A percentile compares a stretch with the other conserved stretches of the same genome.
These are phyloP conservation scores for Salvator merianae DNA, from an alignment of 2,113 vertebrate genomes.

Conservation along the genomic window DNA sequence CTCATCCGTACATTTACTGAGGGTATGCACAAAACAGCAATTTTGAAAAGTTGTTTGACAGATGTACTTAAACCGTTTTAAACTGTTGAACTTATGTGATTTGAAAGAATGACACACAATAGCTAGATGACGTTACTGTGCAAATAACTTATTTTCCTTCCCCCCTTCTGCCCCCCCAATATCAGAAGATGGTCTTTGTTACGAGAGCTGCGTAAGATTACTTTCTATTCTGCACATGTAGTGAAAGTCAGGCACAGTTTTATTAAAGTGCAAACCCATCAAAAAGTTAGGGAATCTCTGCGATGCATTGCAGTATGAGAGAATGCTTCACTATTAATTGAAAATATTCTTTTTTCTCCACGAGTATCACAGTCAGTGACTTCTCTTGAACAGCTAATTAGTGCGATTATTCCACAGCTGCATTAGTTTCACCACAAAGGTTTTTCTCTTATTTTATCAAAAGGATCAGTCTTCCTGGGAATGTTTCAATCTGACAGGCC, in stretches of 20 bases:
- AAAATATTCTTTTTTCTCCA: slow-evolving; percentile 61
- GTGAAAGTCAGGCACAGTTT: not conserved
- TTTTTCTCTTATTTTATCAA: slow-evolving; percentile 87
- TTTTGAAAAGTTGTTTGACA: not conserved
- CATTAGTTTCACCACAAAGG: slow-evolving; percentile 84
- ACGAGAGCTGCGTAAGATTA: not conserved
- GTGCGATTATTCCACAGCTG: slow-evolving; percentile 96
- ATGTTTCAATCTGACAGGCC: slow-evolving; percentile 87
- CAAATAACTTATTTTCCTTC: not conserved
- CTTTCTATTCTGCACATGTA: not conserved
- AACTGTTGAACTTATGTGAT: no score
- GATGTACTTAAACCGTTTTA: not conserved
- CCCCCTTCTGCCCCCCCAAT: no score
- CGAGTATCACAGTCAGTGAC: slow-evolving; percentile 76
- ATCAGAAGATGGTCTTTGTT: not conserved
- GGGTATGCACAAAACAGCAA: not conserved
- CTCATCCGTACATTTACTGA: not conserved
- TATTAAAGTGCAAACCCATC: not conserved
- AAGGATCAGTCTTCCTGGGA: slow-evolving; percentile 87
- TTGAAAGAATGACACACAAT: not conserved
- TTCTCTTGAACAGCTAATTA: slow-evolving; percentile 93
- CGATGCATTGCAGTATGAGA: slow-evolving; percentile 62
- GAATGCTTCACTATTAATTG: slow-evolving; percentile 77
- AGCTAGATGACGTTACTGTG: not conserved
- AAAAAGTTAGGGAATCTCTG: slow-evolving; percentile 40